Evolutionary conservation across 2,888 invertebrate genomes (phyloP).

Genomic region (Xanthorhoe designata): DNA sequence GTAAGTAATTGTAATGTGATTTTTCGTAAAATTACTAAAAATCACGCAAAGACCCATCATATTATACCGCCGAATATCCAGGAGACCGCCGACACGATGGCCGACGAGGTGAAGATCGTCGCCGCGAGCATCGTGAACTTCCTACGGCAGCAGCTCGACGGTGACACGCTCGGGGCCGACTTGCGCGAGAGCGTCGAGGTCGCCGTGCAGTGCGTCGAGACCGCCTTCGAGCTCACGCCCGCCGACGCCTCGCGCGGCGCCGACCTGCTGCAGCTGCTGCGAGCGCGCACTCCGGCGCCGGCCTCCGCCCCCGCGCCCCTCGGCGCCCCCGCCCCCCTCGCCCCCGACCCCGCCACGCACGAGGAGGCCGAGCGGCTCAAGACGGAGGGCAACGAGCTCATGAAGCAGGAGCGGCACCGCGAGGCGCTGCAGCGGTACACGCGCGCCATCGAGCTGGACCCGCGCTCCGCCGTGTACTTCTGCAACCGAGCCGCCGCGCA

Average conservation of each 20-base stretch:
- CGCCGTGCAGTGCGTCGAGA: slow-evolving; percentile 97
- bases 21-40: background rate
- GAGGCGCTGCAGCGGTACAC: slow-evolving; percentile 95
- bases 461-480: slow-evolving; percentile 96
- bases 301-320: slow-evolving; percentile 35
- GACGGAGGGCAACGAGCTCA: slow-evolving; percentile 94
- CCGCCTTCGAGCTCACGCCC: slow-evolving; percentile 91
- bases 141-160: slow-evolving; percentile 83
- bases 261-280: slow-evolving; percentile 68
- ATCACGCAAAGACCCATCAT: background rate
- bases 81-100: slow-evolving; percentile 54
- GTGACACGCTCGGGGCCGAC: slow-evolving; percentile 72
- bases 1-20: slow-evolving; percentile 1
- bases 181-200: slow-evolving; percentile 94
- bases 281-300: slow-evolving; percentile 49
- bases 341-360: slow-evolving; percentile 54
- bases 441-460: slow-evolving; percentile 95
- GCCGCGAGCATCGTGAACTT: slow-evolving; percentile 86
- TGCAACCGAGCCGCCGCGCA: slow-evolving; percentile 99
- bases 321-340: slow-evolving; percentile 50
- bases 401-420: slow-evolving; percentile 92
- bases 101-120: slow-evolving; percentile 72
- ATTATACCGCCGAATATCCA: background rate
- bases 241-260: slow-evolving; percentile 70
- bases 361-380: slow-evolving; percentile 93